Conservation (phyloP, 2,888 invertebrate genomes). For the Heliothis peltigera region DNA sequence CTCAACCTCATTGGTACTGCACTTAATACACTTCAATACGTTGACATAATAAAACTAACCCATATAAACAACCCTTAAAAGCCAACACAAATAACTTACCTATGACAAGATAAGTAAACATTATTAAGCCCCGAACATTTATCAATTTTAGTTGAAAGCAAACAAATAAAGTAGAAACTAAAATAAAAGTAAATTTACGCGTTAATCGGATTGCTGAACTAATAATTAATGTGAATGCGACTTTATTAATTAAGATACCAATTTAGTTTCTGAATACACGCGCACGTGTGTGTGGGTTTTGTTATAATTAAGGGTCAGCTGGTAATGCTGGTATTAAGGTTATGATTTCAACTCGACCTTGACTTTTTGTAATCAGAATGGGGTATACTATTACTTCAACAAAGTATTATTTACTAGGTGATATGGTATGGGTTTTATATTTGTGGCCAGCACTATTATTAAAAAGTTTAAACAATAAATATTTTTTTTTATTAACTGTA, state of each 20-base stretch:
- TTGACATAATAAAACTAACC: neutral
- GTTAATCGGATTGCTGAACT: conserved; percentile 64
- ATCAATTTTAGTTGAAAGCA: conserved; percentile 39
- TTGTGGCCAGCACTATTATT: too few relatives aligned
- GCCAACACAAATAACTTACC: conserved; percentile 14
- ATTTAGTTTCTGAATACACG: conserved; percentile 52
- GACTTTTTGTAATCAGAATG: conserved; percentile 5
- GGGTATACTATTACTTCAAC: neutral
- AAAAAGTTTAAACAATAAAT: too few relatives aligned
- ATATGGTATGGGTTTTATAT: too few relatives aligned
- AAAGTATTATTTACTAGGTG: too few relatives aligned
- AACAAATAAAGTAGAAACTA: conserved; percentile 44
- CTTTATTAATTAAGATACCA: conserved; percentile 61
- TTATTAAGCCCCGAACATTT: conserved; percentile 13
- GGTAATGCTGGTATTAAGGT: conserved; percentile 37
- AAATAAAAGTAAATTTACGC: conserved; percentile 50
- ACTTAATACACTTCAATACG: neutral
- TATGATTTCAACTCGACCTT: conserved; percentile 16
- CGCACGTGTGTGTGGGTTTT: conserved; percentile 10
- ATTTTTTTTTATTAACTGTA: too few relatives aligned
- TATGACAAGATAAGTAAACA: conserved; percentile 20
- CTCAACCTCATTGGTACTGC: too few relatives aligned
- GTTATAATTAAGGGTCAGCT: conserved; percentile 41
- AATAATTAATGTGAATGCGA: conserved; percentile 64
- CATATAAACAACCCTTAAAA: conserved; percentile 1